Conservation (phyloP, 1,140 invertebrate species). For the Cydia fagiglandana region DNA sequence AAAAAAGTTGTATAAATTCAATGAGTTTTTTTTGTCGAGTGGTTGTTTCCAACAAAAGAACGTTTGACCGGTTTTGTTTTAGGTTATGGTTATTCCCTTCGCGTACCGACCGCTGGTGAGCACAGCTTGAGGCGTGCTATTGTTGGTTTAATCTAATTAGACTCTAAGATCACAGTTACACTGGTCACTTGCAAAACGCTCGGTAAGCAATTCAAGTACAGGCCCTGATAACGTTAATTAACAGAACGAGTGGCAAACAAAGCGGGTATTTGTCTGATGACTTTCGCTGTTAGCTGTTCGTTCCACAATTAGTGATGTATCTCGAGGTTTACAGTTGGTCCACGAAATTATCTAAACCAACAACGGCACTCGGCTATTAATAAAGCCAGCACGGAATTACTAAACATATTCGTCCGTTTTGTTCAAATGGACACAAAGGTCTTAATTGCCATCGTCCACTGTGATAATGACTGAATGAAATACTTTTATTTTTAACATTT, state of each 20-base stretch:
- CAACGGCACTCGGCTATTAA: background rate
- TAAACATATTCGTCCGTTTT: background rate
- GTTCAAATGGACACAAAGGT: no score
- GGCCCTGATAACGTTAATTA: conserved; percentile 48
- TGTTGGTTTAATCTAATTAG: background rate
- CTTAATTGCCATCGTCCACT: no score
- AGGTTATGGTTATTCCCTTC: background rate
- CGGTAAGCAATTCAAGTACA: background rate
- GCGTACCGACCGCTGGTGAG: background rate
- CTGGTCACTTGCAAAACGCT: background rate
- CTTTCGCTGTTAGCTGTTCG: conserved; percentile 31
- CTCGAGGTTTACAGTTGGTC: background rate
- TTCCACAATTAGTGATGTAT: conserved; percentile 34
- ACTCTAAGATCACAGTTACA: background rate
- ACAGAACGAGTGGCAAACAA: conserved; percentile 45
- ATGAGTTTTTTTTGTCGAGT: background rate
- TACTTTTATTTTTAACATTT: no score
- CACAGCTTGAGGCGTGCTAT: background rate
- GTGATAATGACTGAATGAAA: no score
- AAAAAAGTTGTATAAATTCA: background rate
- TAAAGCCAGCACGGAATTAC: background rate
- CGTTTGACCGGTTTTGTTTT: background rate
- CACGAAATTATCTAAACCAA: background rate
- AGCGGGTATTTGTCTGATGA: conserved; percentile 40
- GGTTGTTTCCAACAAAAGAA: background rate